Conservation (phyloP, 2,888 invertebrate species). For the Ametastegia equiseti region DNA sequence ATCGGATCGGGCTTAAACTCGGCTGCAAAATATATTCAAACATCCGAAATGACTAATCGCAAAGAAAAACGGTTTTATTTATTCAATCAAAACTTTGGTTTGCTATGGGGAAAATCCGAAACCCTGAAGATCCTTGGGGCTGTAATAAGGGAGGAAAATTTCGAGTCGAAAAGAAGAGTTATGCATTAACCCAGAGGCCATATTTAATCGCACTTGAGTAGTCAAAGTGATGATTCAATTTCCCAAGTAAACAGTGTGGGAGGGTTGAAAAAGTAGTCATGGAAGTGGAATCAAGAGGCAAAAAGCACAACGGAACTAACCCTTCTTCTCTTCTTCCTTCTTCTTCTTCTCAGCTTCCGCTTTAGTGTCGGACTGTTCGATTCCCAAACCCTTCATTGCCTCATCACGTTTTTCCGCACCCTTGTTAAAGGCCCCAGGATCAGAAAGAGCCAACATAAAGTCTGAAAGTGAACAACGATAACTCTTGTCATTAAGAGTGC, state of each 20-base stretch:
- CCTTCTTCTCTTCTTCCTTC: constrained; percentile 71
- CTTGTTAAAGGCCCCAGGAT: constrained; percentile 89
- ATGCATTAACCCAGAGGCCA: neutral
- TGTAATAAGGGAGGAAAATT: neutral
- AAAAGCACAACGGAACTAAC: constrained; percentile 53
- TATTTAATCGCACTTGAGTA: neutral
- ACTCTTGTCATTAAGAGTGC: neutral
- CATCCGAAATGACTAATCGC: neutral
- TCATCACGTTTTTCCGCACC: constrained; percentile 81
- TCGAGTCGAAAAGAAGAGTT: neutral
- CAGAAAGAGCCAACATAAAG: constrained; percentile 98
- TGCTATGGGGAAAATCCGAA: neutral
- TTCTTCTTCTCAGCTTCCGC: constrained; percentile 73
- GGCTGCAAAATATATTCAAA: constrained; percentile 56
- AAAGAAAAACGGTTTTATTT: neutral
- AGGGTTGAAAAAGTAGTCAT: neutral
- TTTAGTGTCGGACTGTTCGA: constrained; percentile 77
- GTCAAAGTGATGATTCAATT: constrained; percentile 16
- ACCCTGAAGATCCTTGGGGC: neutral
- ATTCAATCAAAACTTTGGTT: neutral
- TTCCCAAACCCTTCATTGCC: constrained; percentile 84
- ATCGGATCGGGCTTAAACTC: constrained; percentile 74
- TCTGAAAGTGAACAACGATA: constrained; percentile 79
- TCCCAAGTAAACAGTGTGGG: neutral
- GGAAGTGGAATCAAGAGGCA: neutral